Evolutionary conservation across 1,140 invertebrate species (phyloP).

Genomic region (Aphidius ervi): DNA sequence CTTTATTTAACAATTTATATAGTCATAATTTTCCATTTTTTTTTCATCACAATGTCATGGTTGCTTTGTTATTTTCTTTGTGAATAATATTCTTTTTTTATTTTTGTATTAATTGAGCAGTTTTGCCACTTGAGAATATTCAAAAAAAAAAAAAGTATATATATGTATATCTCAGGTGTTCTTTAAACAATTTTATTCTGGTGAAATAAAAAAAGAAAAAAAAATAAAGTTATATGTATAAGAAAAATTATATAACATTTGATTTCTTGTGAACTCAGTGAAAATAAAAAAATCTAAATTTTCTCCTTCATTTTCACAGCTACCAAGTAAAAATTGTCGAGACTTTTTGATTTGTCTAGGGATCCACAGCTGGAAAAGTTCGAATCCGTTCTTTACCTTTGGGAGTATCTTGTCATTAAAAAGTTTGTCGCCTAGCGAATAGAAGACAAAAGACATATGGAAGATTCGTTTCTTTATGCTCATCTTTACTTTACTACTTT

Average conservation of each 20-base stretch:
- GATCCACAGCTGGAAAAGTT: slow-evolving; percentile 15
- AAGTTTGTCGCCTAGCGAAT: slow-evolving; percentile 26
- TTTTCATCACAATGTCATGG: too few relatives aligned
- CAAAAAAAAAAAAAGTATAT: too few relatives aligned
- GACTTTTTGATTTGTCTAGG: slow-evolving; percentile 26
- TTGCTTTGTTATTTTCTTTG: too few relatives aligned
- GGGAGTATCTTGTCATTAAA: slow-evolving; percentile 25
- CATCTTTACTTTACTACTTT: background rate
- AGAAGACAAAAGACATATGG: slow-evolving; percentile 22
- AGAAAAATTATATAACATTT: slow-evolving; percentile 4
- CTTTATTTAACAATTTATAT: too few relatives aligned
- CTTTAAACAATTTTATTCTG: background rate
- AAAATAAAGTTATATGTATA: background rate
- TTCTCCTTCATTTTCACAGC: slow-evolving; percentile 16
- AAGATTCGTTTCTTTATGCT: slow-evolving; percentile 9
- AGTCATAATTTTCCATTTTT: too few relatives aligned
- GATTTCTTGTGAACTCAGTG: background rate
- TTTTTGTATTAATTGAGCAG: too few relatives aligned
- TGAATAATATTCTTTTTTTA: too few relatives aligned
- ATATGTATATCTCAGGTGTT: background rate
- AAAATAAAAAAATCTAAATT: slow-evolving; percentile 13
- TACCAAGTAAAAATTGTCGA: slow-evolving; percentile 17
- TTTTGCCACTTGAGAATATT: too few relatives aligned
- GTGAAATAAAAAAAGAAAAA: background rate
- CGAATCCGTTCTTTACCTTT: slow-evolving; percentile 19